Evolutionary conservation across 2,113 vertebrate genomes (phyloP).

Genomic region (Leiothrix lutea): DNA sequence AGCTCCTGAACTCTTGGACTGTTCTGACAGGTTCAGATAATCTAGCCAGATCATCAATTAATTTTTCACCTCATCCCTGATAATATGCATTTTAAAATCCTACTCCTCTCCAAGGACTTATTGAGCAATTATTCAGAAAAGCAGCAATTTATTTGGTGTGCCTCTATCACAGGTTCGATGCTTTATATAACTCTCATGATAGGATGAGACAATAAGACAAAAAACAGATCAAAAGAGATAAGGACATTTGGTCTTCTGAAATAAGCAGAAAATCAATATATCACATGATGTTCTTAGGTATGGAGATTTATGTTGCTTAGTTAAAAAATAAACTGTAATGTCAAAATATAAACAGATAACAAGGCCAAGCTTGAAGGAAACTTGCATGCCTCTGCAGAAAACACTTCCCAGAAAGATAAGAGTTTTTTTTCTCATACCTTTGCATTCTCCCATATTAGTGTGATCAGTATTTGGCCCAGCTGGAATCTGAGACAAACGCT

Average conservation of each 20-base stretch:
- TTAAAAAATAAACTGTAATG: slow-evolving; percentile 26
- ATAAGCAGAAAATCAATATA: neutral
- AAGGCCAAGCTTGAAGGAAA: neutral
- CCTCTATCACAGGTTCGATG: neutral
- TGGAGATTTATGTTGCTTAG: neutral
- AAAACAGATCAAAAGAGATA: neutral
- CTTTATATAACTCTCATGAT: neutral
- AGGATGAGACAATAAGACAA: neutral
- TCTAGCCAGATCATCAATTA: neutral
- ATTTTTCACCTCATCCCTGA: neutral
- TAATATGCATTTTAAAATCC: neutral
- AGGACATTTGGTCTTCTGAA: neutral
- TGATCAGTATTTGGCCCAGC: slow-evolving; percentile 82
- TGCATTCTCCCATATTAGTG: slow-evolving; percentile 84
- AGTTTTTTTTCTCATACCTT: slow-evolving; percentile 71
- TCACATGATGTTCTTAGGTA: neutral
- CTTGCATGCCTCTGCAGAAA: neutral
- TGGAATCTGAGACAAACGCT: slow-evolving; percentile 46
- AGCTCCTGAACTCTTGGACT: neutral
- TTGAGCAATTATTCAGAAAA: neutral
- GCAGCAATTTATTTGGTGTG: neutral
- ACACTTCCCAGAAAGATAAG: neutral
- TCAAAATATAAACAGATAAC: neutral
- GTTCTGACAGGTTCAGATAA: neutral
- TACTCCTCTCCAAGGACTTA: neutral